These are phyloP conservation scores for Philereme vetulata DNA, from an alignment of 2,888 invertebrate species.

Conservation along the genomic window DNA sequence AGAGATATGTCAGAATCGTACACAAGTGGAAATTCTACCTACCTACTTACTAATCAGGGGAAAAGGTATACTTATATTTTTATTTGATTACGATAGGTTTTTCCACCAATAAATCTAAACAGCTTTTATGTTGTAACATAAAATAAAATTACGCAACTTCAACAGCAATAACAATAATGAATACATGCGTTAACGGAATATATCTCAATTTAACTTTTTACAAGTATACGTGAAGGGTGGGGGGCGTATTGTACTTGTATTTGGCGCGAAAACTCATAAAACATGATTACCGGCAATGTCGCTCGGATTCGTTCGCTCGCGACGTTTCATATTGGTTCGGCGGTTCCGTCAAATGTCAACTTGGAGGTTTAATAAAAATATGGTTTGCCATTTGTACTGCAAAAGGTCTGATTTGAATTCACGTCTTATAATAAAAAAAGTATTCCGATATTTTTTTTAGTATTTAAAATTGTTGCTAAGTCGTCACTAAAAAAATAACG, in stretches of 20 bases:
- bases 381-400: constrained; percentile 32
- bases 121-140: constrained; percentile 39
- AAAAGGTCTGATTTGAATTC: constrained; percentile 30
- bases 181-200: constrained; percentile 41
- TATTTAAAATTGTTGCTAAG: not conserved
- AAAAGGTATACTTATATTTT: not conserved
- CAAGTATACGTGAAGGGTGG: constrained; percentile 63
- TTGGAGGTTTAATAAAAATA: constrained; percentile 36
- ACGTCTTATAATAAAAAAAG: not conserved
- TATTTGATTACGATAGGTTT: constrained; percentile 2
- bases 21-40: not conserved
- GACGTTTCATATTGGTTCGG: constrained; percentile 40
- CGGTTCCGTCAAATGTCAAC: constrained; percentile 42
- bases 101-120: constrained; percentile 40
- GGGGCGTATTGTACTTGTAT: constrained; percentile 53
- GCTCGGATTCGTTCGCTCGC: constrained; percentile 49
- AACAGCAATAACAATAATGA: constrained; percentile 45
- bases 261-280: constrained; percentile 75
- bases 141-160: constrained; percentile 38
- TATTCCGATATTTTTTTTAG: not conserved
- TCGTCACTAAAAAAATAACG: not conserved
- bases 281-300: constrained; percentile 74
- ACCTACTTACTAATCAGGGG: no score
- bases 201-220: constrained; percentile 71
- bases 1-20: not conserved